These are phyloP conservation scores for Caenorhabditis auriculariae DNA, from an alignment of 2,888 invertebrate genomes.

Conservation along the genomic window DNA sequence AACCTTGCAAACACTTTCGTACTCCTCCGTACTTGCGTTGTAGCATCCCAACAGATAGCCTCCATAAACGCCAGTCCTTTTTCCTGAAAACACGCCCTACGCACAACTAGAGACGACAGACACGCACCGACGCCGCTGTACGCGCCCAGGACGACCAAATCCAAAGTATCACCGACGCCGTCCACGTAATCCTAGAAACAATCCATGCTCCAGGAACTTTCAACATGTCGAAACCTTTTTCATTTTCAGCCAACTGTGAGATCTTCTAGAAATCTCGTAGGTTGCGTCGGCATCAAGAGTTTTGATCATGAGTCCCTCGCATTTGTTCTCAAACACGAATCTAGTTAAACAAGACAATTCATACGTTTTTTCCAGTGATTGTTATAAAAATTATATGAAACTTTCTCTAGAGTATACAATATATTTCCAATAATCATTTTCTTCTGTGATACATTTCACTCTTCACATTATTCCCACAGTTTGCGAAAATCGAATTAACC, in stretches of 20 bases:
- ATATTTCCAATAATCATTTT: no score
- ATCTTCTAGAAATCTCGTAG: slow-evolving; percentile 94
- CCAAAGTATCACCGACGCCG: slow-evolving; percentile 91
- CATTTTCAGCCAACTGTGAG: slow-evolving; percentile 85
- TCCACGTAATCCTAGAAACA: slow-evolving; percentile 82
- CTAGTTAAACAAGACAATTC: no score
- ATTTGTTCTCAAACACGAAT: slow-evolving; percentile 76
- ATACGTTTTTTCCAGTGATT: no score
- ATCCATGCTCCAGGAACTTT: background rate
- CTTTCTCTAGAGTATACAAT: no score
- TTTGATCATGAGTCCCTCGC: slow-evolving; percentile 98
- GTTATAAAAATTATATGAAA: no score
- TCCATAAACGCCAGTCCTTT: slow-evolving; percentile 87
- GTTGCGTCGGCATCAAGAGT: slow-evolving; percentile 83
- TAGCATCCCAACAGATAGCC: slow-evolving; percentile 93
- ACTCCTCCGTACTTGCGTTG: slow-evolving; percentile 84
- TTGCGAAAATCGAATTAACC: no score
- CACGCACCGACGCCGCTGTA: slow-evolving; percentile 74
- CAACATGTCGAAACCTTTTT: slow-evolving; percentile 40
- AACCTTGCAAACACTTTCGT: slow-evolving; percentile 88
- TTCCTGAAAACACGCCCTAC: slow-evolving; percentile 70
- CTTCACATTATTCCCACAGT: no score
- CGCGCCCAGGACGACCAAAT: slow-evolving; percentile 89
- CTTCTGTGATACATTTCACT: no score
- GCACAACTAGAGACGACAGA: background rate